phyloP scores from a whole-genome alignment of 1,140 invertebrate genomes.

The Chrysomallon squamiferum region DNA sequence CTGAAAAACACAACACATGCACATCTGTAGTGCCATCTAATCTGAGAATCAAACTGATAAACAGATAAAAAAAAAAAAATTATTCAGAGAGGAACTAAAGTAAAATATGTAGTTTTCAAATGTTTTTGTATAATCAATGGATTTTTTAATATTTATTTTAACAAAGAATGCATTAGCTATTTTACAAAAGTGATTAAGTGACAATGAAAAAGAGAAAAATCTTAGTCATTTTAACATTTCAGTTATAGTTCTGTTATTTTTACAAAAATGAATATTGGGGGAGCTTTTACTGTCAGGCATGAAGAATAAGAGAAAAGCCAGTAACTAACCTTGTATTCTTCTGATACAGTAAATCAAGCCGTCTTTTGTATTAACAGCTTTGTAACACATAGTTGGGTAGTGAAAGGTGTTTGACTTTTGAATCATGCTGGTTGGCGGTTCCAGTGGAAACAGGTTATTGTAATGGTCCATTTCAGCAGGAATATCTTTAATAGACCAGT shows the following conservation, averaged over 20 bases:
- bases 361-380: constrained; percentile 87
- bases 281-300: no score
- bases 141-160: no score
- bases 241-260: no score
- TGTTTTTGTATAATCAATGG: no score
- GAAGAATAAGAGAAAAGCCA: background rate
- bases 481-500: constrained; percentile 70
- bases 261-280: no score
- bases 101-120: background rate
- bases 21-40: background rate
- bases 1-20: background rate
- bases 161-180: no score
- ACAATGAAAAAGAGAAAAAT: no score
- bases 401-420: constrained; percentile 74
- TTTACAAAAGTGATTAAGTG: no score
- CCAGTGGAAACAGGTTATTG: constrained; percentile 85
- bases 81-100: background rate
- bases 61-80: background rate
- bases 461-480: constrained; percentile 89
- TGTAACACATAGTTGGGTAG: constrained; percentile 87
- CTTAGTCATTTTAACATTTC: no score
- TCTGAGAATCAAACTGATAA: background rate
- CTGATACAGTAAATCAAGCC: constrained; percentile 86
- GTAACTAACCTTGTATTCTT: constrained; percentile 80
- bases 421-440: constrained; percentile 66